Conservation (phyloP, 2,888 invertebrate species). For the Antheraea yamamai region DNA sequence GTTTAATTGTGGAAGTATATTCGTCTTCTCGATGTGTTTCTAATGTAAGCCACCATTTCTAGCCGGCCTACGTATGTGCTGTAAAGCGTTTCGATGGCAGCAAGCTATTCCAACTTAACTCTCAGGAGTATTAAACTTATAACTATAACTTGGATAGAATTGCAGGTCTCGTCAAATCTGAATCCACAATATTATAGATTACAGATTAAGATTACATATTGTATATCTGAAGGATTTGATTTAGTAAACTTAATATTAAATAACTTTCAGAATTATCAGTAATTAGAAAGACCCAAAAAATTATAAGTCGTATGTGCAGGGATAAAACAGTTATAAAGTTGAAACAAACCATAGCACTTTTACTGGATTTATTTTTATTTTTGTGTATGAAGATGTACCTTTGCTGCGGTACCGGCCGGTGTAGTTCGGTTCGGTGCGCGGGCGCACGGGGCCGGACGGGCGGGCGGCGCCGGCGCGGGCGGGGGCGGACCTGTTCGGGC, state of each 20-base stretch:
- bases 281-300: neutral
- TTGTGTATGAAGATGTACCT: constrained; percentile 48
- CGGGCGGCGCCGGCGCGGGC: constrained; percentile 63
- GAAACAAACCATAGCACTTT: constrained; percentile 67
- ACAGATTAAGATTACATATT: neutral
- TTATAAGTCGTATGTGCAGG: neutral
- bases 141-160: neutral
- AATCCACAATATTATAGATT: neutral
- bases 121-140: no score
- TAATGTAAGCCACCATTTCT: neutral
- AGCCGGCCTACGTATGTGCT: neutral
- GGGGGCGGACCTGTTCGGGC: constrained; percentile 79
- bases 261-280: neutral
- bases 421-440: constrained; percentile 47
- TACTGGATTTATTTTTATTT: constrained; percentile 67
- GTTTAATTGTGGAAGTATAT: neutral
- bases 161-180: neutral
- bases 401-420: constrained; percentile 39
- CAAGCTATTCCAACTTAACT: neutral
- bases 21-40: neutral
- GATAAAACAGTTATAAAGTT: constrained; percentile 25
- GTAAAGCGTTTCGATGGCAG: no score
- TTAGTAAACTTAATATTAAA: neutral
- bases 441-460: constrained; percentile 61
- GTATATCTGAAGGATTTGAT: neutral